Percentiles rank a stretch among this genome's conserved stretches.
Conservation (phyloP, 2,888 invertebrate species). For the Tanytarsus gracilentus region DNA sequence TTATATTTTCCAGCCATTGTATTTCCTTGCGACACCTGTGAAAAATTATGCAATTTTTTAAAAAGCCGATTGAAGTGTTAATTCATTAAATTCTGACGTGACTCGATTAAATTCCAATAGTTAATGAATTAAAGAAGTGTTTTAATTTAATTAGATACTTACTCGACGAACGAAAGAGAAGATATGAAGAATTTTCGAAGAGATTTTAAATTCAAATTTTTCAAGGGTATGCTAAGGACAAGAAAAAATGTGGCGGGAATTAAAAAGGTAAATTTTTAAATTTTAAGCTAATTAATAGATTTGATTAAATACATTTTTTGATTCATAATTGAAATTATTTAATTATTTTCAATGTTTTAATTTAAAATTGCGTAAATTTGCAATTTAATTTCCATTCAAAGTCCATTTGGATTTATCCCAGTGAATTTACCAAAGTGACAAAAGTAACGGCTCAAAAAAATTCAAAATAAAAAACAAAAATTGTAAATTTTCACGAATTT, state of each 20-base stretch:
- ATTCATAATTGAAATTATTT: too few species aligned
- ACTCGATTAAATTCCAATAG: background rate
- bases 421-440: too few species aligned
- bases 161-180: background rate
- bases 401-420: too few species aligned
- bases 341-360: too few species aligned
- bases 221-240: background rate
- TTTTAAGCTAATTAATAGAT: too few species aligned
- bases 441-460: too few species aligned
- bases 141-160: background rate
- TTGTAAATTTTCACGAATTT: too few species aligned
- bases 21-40: constrained; percentile 5
- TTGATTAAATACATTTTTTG: too few species aligned
- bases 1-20: constrained; percentile 35
- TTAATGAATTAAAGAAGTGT: background rate
- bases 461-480: too few species aligned
- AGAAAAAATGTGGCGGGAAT: background rate
- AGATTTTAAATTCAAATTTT: background rate
- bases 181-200: constrained; percentile 17
- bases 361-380: too few species aligned
- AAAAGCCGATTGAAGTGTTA: background rate
- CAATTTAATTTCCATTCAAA: too few species aligned
- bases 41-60: constrained; percentile 27
- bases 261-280: too few species aligned
- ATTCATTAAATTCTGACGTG: background rate